Evolutionary conservation across 2,797 vertebrate genomes (phyloP), one percentile per base, ranked within the genome.

Genomic region (Argya squamiceps): DNA sequence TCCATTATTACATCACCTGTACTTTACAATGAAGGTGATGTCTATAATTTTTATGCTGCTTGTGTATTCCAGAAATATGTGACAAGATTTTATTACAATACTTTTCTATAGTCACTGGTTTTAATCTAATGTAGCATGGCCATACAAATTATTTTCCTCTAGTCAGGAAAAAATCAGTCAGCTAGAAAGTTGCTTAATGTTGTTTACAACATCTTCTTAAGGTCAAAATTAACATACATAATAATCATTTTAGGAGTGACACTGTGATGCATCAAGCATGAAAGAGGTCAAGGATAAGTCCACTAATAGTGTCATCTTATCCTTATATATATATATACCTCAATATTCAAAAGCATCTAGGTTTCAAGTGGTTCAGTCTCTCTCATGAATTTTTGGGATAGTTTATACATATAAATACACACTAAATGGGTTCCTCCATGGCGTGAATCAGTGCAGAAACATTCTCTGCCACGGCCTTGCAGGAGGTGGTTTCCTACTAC

Each of bases 201-300:
- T 93, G 88, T 92, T 96, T 96, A 96, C 92, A 79, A 58, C 46
- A 43, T 34, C 77, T 92, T 87, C 89, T 53, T 96, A 95, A 94
- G 96, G 94, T 94, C 84, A 93, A 77, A 96, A 96, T 96, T 90
- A 96, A 73, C 91, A 96, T 92, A 96, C 2, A 24, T 91, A 96
- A 95, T 93, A 83, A 92, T 79, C 53, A 93, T 93, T 92, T 87
- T 69, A 92, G 68, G 37, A 96, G 71, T 74, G 86, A 95, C 86
- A 96, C 37, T 46, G 55, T 90, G 81, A 93, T 95, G 93, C 89
- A 94, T 93, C 64, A 69, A 83, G 81, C 69, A 49, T 37, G 69
- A 93, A 94, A 85, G 78, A 95, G 84, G 94, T 84, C 92, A 95
- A 93, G 63, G 73, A 27, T 76, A 86, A 94, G 52, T 87, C 91